Base-by-base conservation (phyloP, 1,140 invertebrate species). In the Drosophila malerkotliana region DNA sequence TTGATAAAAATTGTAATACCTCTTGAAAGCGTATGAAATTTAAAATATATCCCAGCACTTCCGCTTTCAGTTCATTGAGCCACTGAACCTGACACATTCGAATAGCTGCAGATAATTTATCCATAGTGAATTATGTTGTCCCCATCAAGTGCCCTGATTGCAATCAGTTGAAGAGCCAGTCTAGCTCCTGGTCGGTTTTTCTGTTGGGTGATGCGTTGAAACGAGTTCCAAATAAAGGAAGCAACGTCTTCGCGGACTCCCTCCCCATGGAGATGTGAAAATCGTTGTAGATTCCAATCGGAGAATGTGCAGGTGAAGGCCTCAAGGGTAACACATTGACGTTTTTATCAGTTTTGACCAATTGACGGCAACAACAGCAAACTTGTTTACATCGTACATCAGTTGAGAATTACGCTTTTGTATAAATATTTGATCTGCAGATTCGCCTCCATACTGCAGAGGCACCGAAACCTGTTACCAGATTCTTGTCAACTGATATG, bases 211-310 rank as follows among this genome's bases (percentile, higher is more conserved):
- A 24, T 32, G 59, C 14, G n/a, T 15, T 21, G 28, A 60, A 79
- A 84, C 72, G 51, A 80, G 77, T 85, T 84, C 77, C 49, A 48
- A 69, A 74, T 66, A 78, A 81, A 60, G 39, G 12, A 58, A 44
- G 47, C n/a, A 21, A 28, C 44, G 32, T 66, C 26, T 24, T 14
- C 39, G 21, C 37, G 41, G 61, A 5, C 61, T 66, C n/a, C 66
- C 30, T 32, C 49, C 61, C 63, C 44, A 56, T 60, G 73, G 82
- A 75, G 72, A 59, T 66, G 60, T 84, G 73, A 74, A 61, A 80
- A 87, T 81, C 68, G 60, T 45, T 87, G 62, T 77, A 74, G 81
- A 84, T 84, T 74, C 63, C 73, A 77, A 84, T 84, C 81, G 71
- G 52, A 52, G 56, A 52, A 59, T 59, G 64, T 52, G 47, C 78